These are phyloP conservation scores for Sebastiscus albofasciatus DNA, from an alignment of 2,797 vertebrate species.

Conservation along the genomic window DNA sequence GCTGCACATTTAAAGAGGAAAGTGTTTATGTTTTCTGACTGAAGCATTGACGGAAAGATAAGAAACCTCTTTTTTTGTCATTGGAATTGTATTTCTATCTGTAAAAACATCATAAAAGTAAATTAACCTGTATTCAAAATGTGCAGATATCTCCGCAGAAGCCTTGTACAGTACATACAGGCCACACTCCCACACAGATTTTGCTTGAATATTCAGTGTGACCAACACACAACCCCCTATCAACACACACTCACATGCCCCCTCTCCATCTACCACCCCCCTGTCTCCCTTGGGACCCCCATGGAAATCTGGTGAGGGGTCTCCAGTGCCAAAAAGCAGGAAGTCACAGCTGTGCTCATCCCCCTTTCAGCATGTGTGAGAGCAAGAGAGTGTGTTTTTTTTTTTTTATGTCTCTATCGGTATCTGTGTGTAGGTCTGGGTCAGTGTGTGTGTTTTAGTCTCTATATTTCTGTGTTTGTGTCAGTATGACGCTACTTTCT, in stretches of 20 bases:
- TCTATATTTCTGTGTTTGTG: conserved; percentile 34
- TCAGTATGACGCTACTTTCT: conserved; percentile 51
- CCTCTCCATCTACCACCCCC: conserved; percentile 38
- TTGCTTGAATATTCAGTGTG: conserved; percentile 13
- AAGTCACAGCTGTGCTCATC: conserved; percentile 80
- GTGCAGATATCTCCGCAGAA: not conserved
- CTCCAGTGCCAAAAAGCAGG: conserved; percentile 72
- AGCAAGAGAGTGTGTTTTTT: conserved; percentile 35
- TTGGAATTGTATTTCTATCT: not conserved
- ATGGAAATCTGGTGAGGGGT: conserved; percentile 64
- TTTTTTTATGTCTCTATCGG: conserved; percentile 35
- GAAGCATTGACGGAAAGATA: not conserved
- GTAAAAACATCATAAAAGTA: not conserved
- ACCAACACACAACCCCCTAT: conserved; percentile 23
- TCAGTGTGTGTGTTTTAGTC: conserved; percentile 20
- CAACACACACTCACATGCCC: conserved; percentile 25
- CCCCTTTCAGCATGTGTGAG: conserved; percentile 63
- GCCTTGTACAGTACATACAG: not conserved
- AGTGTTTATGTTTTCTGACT: not conserved
- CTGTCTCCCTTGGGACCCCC: conserved; percentile 58
- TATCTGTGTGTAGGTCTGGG: conserved; percentile 45
- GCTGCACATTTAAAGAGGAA: conserved; percentile 1
- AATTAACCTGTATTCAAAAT: not conserved
- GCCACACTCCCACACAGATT: not conserved
- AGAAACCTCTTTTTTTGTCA: not conserved